A percentile compares a stretch with the other conserved stretches of the same genome.
These are phyloP conservation scores for Biston betularia DNA, from an alignment of 2,888 invertebrate genomes.

Conservation along the genomic window DNA sequence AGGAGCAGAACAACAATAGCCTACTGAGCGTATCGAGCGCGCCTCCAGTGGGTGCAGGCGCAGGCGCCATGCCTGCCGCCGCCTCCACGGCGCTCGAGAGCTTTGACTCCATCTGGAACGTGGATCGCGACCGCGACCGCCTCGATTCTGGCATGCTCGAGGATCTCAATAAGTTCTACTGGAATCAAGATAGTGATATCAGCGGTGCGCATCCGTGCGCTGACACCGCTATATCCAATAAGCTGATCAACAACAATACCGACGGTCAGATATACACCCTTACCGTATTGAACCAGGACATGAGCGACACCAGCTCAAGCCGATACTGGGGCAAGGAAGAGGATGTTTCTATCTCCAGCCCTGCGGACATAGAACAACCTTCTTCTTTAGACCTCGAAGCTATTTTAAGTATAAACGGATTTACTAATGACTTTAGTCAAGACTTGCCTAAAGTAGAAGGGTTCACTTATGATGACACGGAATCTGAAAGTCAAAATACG, in stretches of 20 bases:
- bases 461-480: slow-evolving; percentile 92
- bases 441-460: slow-evolving; percentile 90
- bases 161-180: slow-evolving; percentile 94
- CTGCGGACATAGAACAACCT: slow-evolving; percentile 86
- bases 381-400: slow-evolving; percentile 92
- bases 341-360: slow-evolving; percentile 87
- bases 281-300: slow-evolving; percentile 93
- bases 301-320: slow-evolving; percentile 88
- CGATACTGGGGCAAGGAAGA: slow-evolving; percentile 89
- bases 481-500: slow-evolving; percentile 91
- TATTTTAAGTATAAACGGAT: slow-evolving; percentile 90
- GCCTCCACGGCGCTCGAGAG: slow-evolving; percentile 82
- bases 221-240: slow-evolving; percentile 82
- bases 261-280: slow-evolving; percentile 94
- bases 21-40: slow-evolving; percentile 71
- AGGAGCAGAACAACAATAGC: slow-evolving; percentile 88
- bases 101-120: slow-evolving; percentile 88
- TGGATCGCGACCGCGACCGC: slow-evolving; percentile 90
- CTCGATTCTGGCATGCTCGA: slow-evolving; percentile 92
- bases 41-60: slow-evolving; percentile 63
- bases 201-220: slow-evolving; percentile 80
- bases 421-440: slow-evolving; percentile 86
- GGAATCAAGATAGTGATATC: slow-evolving; percentile 89
- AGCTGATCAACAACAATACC: slow-evolving; percentile 88
- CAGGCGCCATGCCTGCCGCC: slow-evolving; percentile 66